A percentile compares a stretch with the other conserved stretches of the same genome.
These are phyloP conservation scores for Thalassaphorura encarpata DNA, from an alignment of 1,140 invertebrate genomes.

Conservation along the genomic window DNA sequence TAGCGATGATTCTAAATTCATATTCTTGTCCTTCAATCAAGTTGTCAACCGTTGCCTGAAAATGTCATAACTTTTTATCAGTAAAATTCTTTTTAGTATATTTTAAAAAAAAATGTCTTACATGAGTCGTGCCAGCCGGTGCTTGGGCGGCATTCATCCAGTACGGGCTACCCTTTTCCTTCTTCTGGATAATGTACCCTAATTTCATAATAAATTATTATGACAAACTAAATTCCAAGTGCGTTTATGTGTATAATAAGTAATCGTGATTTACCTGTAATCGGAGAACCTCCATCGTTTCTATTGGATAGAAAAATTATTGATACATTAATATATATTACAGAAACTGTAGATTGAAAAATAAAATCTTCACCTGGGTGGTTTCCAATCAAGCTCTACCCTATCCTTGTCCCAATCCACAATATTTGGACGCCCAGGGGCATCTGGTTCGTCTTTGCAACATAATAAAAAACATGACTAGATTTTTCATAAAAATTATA, in stretches of 20 bases:
- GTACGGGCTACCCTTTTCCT: slow-evolving; percentile 81
- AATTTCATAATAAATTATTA: no score
- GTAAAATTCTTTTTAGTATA: neutral
- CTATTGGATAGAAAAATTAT: no score
- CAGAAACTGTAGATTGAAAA: slow-evolving; percentile 29
- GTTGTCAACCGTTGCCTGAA: slow-evolving; percentile 66
- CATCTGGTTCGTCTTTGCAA: slow-evolving; percentile 67
- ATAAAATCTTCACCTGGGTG: slow-evolving; percentile 52
- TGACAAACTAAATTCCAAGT: slow-evolving; percentile 79
- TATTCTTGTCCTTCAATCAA: slow-evolving; percentile 89
- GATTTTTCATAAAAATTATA: slow-evolving; percentile 17
- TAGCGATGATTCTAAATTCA: slow-evolving; percentile 89
- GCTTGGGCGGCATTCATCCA: slow-evolving; percentile 83
- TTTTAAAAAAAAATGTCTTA: slow-evolving; percentile 35
- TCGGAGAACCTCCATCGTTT: slow-evolving; percentile 41
- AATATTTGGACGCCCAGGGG: slow-evolving; percentile 77
- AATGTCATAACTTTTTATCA: slow-evolving; percentile 7
- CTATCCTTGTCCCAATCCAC: slow-evolving; percentile 89
- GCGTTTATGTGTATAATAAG: no score
- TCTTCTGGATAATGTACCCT: slow-evolving; percentile 94
- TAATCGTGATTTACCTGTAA: slow-evolving; percentile 32
- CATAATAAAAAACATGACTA: slow-evolving; percentile 17
- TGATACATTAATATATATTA: no score
- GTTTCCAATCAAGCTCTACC: slow-evolving; percentile 80
- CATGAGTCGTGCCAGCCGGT: slow-evolving; percentile 59